Percentiles rank a stretch among this genome's conserved stretches.
Evolutionary conservation across 2,888 invertebrate genomes (phyloP).

Genomic region (Isotomurus palustris): DNA sequence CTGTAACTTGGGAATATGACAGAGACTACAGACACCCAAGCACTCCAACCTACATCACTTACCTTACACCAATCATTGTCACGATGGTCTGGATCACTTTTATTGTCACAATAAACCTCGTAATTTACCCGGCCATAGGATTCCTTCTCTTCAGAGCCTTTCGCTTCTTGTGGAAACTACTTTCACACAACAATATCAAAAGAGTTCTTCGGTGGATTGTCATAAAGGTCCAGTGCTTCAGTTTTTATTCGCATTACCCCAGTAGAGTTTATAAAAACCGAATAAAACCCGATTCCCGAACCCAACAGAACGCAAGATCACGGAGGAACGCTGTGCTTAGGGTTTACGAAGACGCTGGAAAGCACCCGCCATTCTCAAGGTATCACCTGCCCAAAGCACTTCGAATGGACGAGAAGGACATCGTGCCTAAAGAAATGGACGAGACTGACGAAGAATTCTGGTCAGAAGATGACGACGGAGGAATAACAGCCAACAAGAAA

Average conservation of each 20-base stretch:
- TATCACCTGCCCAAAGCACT: slow-evolving; percentile 1
- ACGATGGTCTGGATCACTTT: not conserved
- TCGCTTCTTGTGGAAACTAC: not conserved
- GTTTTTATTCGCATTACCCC: no score
- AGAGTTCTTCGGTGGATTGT: not conserved
- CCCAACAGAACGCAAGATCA: not conserved
- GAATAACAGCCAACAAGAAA: no score
- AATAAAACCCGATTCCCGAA: no score
- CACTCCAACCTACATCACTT: not conserved
- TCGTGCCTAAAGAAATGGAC: slow-evolving; percentile 5
- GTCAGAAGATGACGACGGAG: not conserved
- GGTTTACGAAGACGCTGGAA: slow-evolving; percentile 4
- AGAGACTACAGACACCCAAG: not conserved
- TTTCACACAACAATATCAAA: not conserved
- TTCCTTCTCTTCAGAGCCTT: not conserved
- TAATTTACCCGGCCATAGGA: not conserved
- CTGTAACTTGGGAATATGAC: not conserved
- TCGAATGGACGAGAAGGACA: not conserved
- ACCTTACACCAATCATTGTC: not conserved
- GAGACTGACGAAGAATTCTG: slow-evolving; percentile 6
- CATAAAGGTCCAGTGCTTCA: not conserved
- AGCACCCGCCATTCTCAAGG: not conserved
- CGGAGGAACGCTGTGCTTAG: not conserved
- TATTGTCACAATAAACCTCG: not conserved
- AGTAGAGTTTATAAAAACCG: no score